phyloP scores from a whole-genome alignment of 2,888 invertebrate species.

The Lepas anatifera region DNA sequence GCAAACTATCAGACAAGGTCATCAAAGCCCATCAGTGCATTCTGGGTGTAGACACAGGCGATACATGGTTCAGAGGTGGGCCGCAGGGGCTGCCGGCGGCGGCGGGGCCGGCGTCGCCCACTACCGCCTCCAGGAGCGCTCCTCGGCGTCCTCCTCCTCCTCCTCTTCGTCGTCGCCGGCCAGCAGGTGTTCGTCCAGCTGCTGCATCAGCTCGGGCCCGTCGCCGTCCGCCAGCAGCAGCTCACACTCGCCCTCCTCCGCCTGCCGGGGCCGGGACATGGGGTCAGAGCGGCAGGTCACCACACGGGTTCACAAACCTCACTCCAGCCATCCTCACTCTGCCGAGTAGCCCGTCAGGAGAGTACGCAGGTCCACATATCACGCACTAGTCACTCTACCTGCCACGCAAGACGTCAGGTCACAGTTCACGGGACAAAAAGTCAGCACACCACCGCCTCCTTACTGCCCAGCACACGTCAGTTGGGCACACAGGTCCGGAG shows the following conservation, averaged over 20 bases:
- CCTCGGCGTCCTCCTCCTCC: constrained; percentile 69
- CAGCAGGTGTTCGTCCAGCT: constrained; percentile 54
- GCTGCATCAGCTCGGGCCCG: too few species aligned
- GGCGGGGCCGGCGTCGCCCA: constrained; percentile 21
- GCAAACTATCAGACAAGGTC: too few species aligned
- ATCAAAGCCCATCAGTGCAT: neutral
- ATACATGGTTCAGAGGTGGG: neutral
- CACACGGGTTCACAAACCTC: too few species aligned
- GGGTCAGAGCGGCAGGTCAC: too few species aligned
- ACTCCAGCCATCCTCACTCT: too few species aligned
- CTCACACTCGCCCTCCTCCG: constrained; percentile 10
- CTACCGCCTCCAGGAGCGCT: constrained; percentile 85
- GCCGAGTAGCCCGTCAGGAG: too few species aligned
- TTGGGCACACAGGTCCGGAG: too few species aligned
- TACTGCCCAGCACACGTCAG: too few species aligned
- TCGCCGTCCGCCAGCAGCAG: constrained; percentile 20
- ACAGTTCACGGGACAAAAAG: too few species aligned
- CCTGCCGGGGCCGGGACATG: neutral
- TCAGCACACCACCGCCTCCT: too few species aligned
- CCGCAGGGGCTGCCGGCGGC: neutral
- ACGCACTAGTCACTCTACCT: neutral
- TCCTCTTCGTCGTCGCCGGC: constrained; percentile 60
- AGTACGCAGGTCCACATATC: neutral
- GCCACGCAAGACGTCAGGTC: too few species aligned
- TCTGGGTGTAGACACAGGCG: too few species aligned